Evolutionary conservation across 1,140 invertebrate species (phyloP).

Genomic region (Leptopilina boulardi): DNA sequence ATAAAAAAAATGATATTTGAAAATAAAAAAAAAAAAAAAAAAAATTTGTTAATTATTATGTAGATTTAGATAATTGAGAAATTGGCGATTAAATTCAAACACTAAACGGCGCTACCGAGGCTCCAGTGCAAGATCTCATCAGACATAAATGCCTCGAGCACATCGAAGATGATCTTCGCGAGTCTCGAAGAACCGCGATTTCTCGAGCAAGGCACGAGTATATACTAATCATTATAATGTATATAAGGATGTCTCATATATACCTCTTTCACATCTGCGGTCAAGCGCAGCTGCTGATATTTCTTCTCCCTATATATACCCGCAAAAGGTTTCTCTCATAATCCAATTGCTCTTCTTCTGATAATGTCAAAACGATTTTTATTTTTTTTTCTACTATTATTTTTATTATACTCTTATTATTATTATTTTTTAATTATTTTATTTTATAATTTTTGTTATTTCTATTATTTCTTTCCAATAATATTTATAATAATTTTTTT

Average conservation of each 20-base stretch:
- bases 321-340: background rate
- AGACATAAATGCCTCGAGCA: slow-evolving; percentile 36
- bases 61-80: slow-evolving; percentile 24
- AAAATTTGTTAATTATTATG: too few relatives aligned
- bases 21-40: too few relatives aligned
- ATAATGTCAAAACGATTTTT: background rate
- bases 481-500: too few relatives aligned
- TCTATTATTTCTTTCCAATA: too few relatives aligned
- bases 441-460: too few relatives aligned
- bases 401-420: too few relatives aligned
- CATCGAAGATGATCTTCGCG: slow-evolving; percentile 56
- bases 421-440: too few relatives aligned
- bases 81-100: slow-evolving; percentile 29
- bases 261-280: slow-evolving; percentile 61
- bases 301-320: slow-evolving; percentile 39
- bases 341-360: background rate
- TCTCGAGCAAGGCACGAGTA: slow-evolving; percentile 58
- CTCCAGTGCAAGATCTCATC: slow-evolving; percentile 12
- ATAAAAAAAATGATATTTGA: too few relatives aligned
- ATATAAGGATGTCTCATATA: slow-evolving; percentile 62
- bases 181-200: slow-evolving; percentile 62
- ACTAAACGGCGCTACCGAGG: slow-evolving; percentile 21
- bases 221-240: slow-evolving; percentile 59
- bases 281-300: slow-evolving; percentile 57
- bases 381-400: too few relatives aligned